phyloP scores from a whole-genome alignment of 2,797 vertebrate genomes.

The Fringilla coelebs region DNA sequence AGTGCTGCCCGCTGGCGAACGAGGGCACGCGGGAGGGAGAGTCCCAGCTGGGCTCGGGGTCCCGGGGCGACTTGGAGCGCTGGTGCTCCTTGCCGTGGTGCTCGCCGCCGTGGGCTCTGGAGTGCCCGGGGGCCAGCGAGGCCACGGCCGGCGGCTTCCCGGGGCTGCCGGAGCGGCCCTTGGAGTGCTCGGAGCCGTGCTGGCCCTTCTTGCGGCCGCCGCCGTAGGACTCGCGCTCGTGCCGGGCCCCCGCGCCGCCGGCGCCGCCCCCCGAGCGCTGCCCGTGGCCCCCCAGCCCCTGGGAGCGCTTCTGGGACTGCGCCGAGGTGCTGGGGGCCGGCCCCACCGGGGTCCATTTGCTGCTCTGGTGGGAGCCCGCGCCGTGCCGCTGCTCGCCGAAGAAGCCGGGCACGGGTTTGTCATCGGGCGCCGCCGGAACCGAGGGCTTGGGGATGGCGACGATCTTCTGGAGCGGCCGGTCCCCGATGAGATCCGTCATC shows the following conservation, averaged over 20 bases:
- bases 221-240: not conserved
- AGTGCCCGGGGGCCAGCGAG: slow-evolving; percentile 86
- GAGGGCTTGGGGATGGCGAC: slow-evolving; percentile 84
- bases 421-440: slow-evolving; percentile 84
- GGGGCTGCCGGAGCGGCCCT: slow-evolving; percentile 89
- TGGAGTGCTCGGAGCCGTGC: slow-evolving; percentile 92
- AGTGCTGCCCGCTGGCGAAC: slow-evolving; percentile 89
- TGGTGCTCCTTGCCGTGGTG: slow-evolving; percentile 93
- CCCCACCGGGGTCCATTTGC: slow-evolving; percentile 97
- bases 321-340: slow-evolving; percentile 86
- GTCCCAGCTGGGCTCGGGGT: slow-evolving; percentile 95
- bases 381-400: slow-evolving; percentile 86
- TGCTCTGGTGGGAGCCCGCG: slow-evolving; percentile 84
- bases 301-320: slow-evolving; percentile 89
- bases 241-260: not conserved
- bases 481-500: slow-evolving; percentile 96
- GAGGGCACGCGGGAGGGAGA: slow-evolving; percentile 93
- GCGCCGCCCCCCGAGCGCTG: slow-evolving; percentile 73
- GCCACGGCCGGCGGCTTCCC: slow-evolving; percentile 82
- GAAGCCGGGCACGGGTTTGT: slow-evolving; percentile 85
- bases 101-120: slow-evolving; percentile 85
- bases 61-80: slow-evolving; percentile 92
- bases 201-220: slow-evolving; percentile 86
- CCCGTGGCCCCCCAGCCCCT: not conserved
- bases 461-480: slow-evolving; percentile 89